Percentiles rank a stretch among this genome's conserved stretches.
These are phyloP conservation scores for Dipodomys ordii DNA, from an alignment of 2,113 vertebrate genomes.

Conservation along the genomic window DNA sequence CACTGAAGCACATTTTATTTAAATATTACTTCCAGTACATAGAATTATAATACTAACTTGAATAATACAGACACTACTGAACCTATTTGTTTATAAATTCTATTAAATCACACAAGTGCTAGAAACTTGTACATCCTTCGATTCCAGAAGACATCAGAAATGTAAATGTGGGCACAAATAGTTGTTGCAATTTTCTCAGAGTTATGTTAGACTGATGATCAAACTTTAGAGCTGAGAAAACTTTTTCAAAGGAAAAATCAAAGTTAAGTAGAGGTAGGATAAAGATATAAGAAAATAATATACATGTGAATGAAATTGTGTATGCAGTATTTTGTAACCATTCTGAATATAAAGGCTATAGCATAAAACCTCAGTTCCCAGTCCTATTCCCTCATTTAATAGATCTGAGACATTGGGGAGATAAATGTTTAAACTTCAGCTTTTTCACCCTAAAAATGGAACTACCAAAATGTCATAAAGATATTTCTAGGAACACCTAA, in stretches of 20 bases:
- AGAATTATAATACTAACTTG: neutral
- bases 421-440: slow-evolving; percentile 47
- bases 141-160: neutral
- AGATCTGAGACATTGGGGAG: slow-evolving; percentile 44
- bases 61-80: neutral
- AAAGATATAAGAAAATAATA: neutral
- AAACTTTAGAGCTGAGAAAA: neutral
- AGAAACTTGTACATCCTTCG: neutral
- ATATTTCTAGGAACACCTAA: neutral
- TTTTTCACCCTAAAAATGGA: slow-evolving; percentile 57
- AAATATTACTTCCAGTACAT: neutral
- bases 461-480: neutral
- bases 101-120: neutral
- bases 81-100: neutral
- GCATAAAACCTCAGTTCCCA: neutral
- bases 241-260: neutral
- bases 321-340: neutral
- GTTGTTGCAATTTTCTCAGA: neutral
- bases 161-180: neutral
- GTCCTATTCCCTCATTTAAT: slow-evolving; percentile 26
- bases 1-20: neutral
- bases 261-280: neutral
- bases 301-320: too few relatives aligned
- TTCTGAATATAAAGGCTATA: neutral
- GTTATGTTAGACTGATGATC: too few relatives aligned